Percentiles rank a stretch among this genome's conserved stretches.
phyloP scores from a whole-genome alignment of 1,140 invertebrate genomes.

The Caerostris extrusa region DNA sequence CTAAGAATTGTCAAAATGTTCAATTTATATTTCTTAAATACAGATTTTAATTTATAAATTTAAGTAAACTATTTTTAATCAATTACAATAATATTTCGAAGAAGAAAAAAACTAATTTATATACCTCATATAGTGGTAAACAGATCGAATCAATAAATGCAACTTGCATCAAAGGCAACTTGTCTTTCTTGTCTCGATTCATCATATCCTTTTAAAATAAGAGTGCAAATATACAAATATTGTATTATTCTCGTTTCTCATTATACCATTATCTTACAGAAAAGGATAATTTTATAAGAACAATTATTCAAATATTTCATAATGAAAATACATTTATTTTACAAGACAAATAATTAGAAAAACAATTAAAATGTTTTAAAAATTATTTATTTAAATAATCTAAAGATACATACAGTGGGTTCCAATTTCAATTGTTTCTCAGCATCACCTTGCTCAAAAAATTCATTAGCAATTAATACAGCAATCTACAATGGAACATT shows the following conservation, averaged over 20 bases:
- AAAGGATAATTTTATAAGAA: background rate
- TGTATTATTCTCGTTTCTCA: background rate
- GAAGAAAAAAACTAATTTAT: background rate
- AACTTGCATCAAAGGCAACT: conserved; percentile 98
- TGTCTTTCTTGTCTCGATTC: conserved; percentile 94
- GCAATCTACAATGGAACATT: conserved; percentile 85
- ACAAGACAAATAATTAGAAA: too few species aligned
- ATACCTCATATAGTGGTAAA: conserved; percentile 92
- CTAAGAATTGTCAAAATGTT: background rate
- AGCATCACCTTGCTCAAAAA: conserved; percentile 98
- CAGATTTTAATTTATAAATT: background rate
- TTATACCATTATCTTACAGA: background rate
- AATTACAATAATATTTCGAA: background rate
- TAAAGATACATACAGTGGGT: conserved; percentile 87
- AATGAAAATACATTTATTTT: too few species aligned
- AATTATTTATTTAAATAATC: too few species aligned
- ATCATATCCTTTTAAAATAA: conserved; percentile 86
- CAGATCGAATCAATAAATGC: conserved; percentile 98
- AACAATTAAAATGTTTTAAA: too few species aligned
- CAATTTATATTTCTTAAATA: background rate
- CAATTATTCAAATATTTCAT: background rate
- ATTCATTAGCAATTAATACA: conserved; percentile 96
- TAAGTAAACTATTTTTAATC: too few species aligned
- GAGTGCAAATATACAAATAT: background rate
- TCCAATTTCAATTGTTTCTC: conserved; percentile 97